Evolutionary conservation across 2,888 invertebrate genomes (phyloP).

Genomic region (Hemithea aestivaria): DNA sequence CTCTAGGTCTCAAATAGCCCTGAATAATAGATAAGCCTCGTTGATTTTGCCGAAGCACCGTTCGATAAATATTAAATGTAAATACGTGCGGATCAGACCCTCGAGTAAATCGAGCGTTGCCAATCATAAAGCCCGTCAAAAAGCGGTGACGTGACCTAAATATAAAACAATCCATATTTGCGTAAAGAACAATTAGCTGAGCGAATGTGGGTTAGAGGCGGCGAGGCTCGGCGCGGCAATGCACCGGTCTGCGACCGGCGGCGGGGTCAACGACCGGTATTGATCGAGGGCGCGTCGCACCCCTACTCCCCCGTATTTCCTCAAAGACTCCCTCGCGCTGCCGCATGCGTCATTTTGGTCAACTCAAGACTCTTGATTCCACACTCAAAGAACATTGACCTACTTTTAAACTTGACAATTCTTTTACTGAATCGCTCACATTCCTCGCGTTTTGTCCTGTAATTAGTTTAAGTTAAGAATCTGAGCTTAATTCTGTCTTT

Average conservation of each 20-base stretch:
- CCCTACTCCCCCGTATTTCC: constrained; percentile 42
- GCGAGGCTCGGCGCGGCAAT: constrained; percentile 60
- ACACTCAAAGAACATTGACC: constrained; percentile 29
- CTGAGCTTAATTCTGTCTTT: too few relatives aligned
- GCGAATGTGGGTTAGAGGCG: constrained; percentile 68
- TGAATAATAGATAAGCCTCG: too few relatives aligned
- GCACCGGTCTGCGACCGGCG: constrained; percentile 65
- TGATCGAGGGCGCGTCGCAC: constrained; percentile 65
- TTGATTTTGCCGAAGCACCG: too few relatives aligned
- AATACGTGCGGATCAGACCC: not conserved
- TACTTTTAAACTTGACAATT: constrained; percentile 17
- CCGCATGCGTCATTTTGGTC: constrained; percentile 73
- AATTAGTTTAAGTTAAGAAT: constrained; percentile 11
- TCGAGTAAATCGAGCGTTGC: not conserved
- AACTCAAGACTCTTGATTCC: constrained; percentile 31
- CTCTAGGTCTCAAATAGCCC: too few relatives aligned
- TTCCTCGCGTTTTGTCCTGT: not conserved
- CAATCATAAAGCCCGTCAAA: constrained; percentile 13
- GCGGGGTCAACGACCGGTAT: constrained; percentile 75
- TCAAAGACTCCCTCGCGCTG: constrained; percentile 47
- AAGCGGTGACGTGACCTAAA: constrained; percentile 43
- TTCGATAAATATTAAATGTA: not conserved
- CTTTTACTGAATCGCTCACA: constrained; percentile 1
- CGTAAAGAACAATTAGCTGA: constrained; percentile 55
- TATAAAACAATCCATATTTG: constrained; percentile 53